Conservation (phyloP, 2,113 vertebrate species). For the Hippoglossus stenolepis region DNA sequence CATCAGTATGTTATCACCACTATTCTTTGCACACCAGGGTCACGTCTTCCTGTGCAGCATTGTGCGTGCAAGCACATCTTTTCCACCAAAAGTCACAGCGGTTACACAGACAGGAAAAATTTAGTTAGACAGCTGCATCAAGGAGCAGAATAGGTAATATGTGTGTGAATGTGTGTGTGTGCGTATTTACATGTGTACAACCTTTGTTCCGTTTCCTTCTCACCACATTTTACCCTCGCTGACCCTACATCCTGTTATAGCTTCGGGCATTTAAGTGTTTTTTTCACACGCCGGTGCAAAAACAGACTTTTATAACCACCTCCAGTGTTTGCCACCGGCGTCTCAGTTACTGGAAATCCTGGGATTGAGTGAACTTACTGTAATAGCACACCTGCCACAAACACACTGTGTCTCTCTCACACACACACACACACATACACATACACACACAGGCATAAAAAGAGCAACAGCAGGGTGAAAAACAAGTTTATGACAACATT, state of each 20-base stretch:
- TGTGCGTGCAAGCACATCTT: background rate
- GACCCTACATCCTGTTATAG: constrained; percentile 67
- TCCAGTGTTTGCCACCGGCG: constrained; percentile 57
- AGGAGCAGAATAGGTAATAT: constrained; percentile 26
- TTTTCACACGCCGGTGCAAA: constrained; percentile 62
- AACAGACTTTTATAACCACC: constrained; percentile 64
- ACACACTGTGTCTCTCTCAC: constrained; percentile 34
- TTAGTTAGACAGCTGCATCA: constrained; percentile 1
- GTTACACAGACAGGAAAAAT: constrained; percentile 11
- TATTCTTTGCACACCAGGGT: too few relatives aligned
- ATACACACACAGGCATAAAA: constrained; percentile 46
- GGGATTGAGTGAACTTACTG: constrained; percentile 72
- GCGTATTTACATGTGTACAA: constrained; percentile 43
- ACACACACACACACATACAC: constrained; percentile 36
- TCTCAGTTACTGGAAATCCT: constrained; percentile 76
- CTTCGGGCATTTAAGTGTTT: constrained; percentile 51
- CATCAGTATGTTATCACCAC: too few relatives aligned
- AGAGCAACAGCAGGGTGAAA: constrained; percentile 64
- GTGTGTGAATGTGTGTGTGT: constrained; percentile 4
- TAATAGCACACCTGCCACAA: constrained; percentile 72
- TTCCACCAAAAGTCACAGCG: background rate
- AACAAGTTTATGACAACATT: constrained; percentile 78
- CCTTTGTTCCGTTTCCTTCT: constrained; percentile 67
- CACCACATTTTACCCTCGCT: constrained; percentile 52
- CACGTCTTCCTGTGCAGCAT: background rate